phyloP scores from a whole-genome alignment of 2,113 vertebrate genomes.

The Nerophis lumbriciformis region DNA sequence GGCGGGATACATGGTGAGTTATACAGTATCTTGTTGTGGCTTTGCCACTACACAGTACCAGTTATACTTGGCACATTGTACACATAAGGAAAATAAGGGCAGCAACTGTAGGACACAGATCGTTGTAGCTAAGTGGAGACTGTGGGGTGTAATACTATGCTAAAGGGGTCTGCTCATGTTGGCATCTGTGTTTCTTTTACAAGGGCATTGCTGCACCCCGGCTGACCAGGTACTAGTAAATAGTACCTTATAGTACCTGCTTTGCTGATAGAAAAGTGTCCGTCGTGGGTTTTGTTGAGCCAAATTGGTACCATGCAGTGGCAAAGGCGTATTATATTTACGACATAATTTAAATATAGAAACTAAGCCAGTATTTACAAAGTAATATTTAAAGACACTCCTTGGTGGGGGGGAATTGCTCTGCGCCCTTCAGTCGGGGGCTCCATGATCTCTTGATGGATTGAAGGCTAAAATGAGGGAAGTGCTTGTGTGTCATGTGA shows the following conservation, averaged over 20 bases:
- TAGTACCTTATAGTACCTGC: too few relatives aligned
- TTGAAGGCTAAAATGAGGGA: slow-evolving; percentile 29
- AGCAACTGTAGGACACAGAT: too few relatives aligned
- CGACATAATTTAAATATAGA: neutral
- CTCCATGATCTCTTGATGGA: slow-evolving; percentile 26
- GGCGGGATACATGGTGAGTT: slow-evolving; percentile 34
- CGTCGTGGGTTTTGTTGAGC: too few relatives aligned
- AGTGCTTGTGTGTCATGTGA: slow-evolving; percentile 32
- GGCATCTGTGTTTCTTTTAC: too few relatives aligned
- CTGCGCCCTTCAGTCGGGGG: neutral
- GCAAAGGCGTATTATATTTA: neutral
- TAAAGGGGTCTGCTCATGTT: too few relatives aligned
- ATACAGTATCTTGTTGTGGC: neutral
- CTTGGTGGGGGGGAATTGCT: slow-evolving; percentile 6
- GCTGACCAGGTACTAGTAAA: neutral
- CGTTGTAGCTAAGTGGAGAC: too few relatives aligned
- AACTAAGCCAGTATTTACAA: neutral
- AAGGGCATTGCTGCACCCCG: neutral
- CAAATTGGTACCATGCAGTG: neutral
- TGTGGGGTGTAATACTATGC: too few relatives aligned
- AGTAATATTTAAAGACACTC: neutral
- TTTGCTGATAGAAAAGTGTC: too few relatives aligned
- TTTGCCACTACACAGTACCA: neutral
- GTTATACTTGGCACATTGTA: too few relatives aligned
- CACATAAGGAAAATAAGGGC: too few relatives aligned